phyloP scores from a whole-genome alignment of 2,888 invertebrate genomes.

The Napeogenes inachia region DNA sequence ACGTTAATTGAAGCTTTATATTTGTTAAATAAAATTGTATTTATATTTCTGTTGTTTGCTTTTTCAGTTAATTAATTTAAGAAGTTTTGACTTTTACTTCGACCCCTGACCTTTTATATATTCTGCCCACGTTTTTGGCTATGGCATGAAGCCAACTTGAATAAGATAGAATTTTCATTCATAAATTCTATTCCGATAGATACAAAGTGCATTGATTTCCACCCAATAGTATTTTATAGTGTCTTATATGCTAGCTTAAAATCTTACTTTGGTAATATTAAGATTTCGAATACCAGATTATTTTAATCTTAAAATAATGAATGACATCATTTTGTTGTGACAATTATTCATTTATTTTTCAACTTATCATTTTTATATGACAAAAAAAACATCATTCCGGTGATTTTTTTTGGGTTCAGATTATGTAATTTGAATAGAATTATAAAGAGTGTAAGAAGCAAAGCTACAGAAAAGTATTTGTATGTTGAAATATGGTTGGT shows the following conservation, averaged over 20 bases:
- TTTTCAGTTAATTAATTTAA: constrained; percentile 4
- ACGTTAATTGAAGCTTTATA: too few relatives aligned
- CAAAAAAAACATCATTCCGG: too few relatives aligned
- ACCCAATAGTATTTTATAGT: not conserved
- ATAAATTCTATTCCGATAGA: constrained; percentile 43
- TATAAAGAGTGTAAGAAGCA: too few relatives aligned
- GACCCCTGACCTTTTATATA: constrained; percentile 56
- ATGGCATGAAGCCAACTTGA: constrained; percentile 54
- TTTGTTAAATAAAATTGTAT: not conserved
- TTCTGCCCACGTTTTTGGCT: constrained; percentile 44
- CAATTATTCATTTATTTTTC: too few relatives aligned
- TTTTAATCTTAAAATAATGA: too few relatives aligned
- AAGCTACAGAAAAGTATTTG: too few relatives aligned
- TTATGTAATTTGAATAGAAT: too few relatives aligned
- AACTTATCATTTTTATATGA: too few relatives aligned
- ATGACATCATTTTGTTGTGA: too few relatives aligned
- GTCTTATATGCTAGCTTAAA: not conserved
- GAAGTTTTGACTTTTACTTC: constrained; percentile 22
- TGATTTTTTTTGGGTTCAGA: too few relatives aligned
- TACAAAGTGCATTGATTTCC: constrained; percentile 20
- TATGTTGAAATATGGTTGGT: too few relatives aligned
- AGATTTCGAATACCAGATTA: not conserved
- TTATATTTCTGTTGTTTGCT: not conserved
- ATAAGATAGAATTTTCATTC: constrained; percentile 43
- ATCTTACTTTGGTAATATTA: not conserved